These are phyloP conservation scores for Eleutherodactylus coqui DNA, from an alignment of 2,797 vertebrate genomes.

Conservation along the genomic window DNA sequence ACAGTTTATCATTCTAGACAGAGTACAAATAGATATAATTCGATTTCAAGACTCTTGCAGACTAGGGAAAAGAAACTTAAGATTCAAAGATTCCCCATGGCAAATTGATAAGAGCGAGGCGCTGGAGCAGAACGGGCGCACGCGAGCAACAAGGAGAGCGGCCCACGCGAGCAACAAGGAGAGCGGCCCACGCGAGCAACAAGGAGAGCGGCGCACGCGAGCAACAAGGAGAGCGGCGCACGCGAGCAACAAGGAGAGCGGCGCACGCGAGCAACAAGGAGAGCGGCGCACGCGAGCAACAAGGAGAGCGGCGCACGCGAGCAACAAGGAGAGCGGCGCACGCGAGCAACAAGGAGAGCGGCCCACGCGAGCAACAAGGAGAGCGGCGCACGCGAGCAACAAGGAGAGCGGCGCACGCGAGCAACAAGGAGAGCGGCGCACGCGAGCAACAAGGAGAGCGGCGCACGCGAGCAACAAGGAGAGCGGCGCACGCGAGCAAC, in stretches of 20 bases:
- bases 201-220: not conserved
- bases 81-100: conserved; percentile 52
- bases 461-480: conserved; percentile 33
- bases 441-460: no score
- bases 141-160: conserved; percentile 14
- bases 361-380: conserved; percentile 33
- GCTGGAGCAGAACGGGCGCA: conserved; percentile 47
- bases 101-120: conserved; percentile 39
- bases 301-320: not conserved
- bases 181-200: conserved; percentile 37
- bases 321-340: conserved; percentile 16
- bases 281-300: conserved; percentile 37
- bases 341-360: no score
- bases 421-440: conserved; percentile 16
- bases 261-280: not conserved
- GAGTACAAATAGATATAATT: conserved; percentile 58
- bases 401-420: no score
- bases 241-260: conserved; percentile 20
- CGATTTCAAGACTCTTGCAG: conserved; percentile 49
- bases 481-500: not conserved
- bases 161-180: not conserved
- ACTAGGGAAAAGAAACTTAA: conserved; percentile 50
- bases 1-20: conserved; percentile 59
- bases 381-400: not conserved
- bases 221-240: no score